A percentile compares a stretch with the other conserved stretches of the same genome.
Conservation (phyloP, 2,888 invertebrate genomes). For the Ecdyonurus torrentis region DNA sequence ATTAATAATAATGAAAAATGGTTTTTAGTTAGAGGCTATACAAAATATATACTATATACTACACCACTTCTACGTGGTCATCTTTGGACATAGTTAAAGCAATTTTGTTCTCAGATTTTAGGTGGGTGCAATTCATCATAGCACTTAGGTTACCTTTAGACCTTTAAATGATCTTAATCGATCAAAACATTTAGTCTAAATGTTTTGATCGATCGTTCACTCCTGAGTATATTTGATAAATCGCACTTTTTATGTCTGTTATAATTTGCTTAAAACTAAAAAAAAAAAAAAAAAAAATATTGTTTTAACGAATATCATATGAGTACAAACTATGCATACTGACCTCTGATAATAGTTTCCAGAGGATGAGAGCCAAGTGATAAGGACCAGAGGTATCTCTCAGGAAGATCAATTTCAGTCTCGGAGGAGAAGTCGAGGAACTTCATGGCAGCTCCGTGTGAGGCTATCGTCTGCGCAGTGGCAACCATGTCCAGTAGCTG, state of each 20-base stretch:
- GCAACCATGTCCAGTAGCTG: conserved; percentile 54
- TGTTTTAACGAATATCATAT: background rate
- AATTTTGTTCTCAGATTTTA: no score
- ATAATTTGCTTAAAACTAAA: background rate
- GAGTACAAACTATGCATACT: background rate
- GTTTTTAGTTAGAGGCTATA: no score
- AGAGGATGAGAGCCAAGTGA: conserved; percentile 50
- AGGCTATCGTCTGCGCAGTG: conserved; percentile 46
- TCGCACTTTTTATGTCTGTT: conserved; percentile 11
- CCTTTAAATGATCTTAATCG: no score
- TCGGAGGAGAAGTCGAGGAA: conserved; percentile 39
- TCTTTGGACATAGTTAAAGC: no score
- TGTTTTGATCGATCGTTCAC: no score
- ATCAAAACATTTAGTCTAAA: no score
- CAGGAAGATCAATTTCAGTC: conserved; percentile 36
- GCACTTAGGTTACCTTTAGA: no score
- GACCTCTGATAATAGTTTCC: conserved; percentile 30
- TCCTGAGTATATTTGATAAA: no score
- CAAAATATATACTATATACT: no score
- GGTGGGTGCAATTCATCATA: no score
- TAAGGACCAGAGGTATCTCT: conserved; percentile 56
- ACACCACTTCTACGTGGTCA: no score
- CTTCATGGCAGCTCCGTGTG: conserved; percentile 50
- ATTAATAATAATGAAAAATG: no score
- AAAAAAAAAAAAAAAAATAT: background rate